A percentile compares a stretch with the other conserved stretches of the same genome.
Conservation (phyloP, 2,113 vertebrate species). For the Bubalus kerabau region DNA sequence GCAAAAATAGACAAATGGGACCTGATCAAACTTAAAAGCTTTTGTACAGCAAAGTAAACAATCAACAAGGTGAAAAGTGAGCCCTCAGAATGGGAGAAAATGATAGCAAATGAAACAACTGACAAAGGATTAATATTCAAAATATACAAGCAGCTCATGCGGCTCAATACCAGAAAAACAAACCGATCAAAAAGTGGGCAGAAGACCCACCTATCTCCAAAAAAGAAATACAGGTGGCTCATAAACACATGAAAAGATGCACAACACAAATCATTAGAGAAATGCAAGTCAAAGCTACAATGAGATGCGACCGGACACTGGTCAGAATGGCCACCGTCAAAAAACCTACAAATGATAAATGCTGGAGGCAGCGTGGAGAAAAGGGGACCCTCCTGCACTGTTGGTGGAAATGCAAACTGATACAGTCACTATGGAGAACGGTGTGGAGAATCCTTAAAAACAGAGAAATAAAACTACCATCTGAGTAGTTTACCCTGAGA, state of each 20-base stretch:
- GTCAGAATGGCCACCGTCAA: background rate
- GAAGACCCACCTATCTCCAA: background rate
- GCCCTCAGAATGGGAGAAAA: too few relatives aligned
- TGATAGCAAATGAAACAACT: too few relatives aligned
- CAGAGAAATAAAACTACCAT: background rate
- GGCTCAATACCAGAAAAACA: background rate
- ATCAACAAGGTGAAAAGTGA: too few relatives aligned
- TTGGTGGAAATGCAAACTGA: background rate
- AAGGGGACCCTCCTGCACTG: background rate
- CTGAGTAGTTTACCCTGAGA: background rate
- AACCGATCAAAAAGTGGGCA: too few relatives aligned
- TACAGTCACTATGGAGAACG: background rate
- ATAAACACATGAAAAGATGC: background rate
- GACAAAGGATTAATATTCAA: background rate
- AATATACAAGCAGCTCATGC: background rate
- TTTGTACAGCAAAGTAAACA: too few relatives aligned
- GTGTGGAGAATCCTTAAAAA: background rate
- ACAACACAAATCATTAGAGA: background rate
- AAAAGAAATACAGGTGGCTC: background rate
- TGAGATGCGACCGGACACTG: background rate
- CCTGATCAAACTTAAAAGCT: too few relatives aligned
- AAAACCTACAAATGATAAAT: background rate
- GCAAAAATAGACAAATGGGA: too few relatives aligned
- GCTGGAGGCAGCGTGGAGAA: background rate
- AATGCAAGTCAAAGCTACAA: background rate